Base-by-base conservation (phyloP, 2,113 vertebrate species). In the Chloropsis cyanopogon region DNA sequence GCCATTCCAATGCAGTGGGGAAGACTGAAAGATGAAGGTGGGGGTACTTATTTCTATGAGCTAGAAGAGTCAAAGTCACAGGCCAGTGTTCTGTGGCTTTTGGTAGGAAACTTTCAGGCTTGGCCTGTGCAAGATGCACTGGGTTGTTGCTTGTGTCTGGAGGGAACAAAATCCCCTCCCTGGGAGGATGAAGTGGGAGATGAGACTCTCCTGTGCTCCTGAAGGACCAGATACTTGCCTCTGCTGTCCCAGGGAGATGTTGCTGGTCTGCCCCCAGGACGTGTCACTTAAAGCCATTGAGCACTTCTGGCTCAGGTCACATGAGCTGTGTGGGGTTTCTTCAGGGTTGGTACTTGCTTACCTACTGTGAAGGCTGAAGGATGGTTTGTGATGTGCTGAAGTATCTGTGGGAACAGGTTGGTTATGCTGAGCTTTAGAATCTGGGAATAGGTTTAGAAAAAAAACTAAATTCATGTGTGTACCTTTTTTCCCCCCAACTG, bases 401-500 rank as follows among this genome's bases (percentile, higher is more conserved):
- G 15, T 29, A 2, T 31, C 9, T 89, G 15, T 64, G 49, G n/a
- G 79, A 86, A 50, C 23, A 49, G 23, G 6, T 37, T 70, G 54
- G 11, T 82, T 53, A 39, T 69, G 9, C 3, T 85, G 59, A 82
- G 10, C 37, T 79, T 68, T 39, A 89, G 31, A 84, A 91, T 31
- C 56, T 82, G 23, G 10, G 26, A 87, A 42, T 24, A 60, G 10
- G 10, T 84, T 70, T 64, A 54, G 56, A 41, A 88, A 78, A 56
- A 57, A 53, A 4, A 0, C 39, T 2, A 46, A 79, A 50, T 15
- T 7, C 3, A 31, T 57, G 2, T 57, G 11, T 50, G 9, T 75
- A 50, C 10, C 18, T 33, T 14, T 28, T 31, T 24, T 1, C 2
- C 3, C 1, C 19, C 3, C 17, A 53, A 0, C 9, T 59, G 26